Evolutionary conservation across 2,888 invertebrate species (phyloP), one percentile per base, ranked within the genome.

Genomic region (Euzophera pinguis): DNA sequence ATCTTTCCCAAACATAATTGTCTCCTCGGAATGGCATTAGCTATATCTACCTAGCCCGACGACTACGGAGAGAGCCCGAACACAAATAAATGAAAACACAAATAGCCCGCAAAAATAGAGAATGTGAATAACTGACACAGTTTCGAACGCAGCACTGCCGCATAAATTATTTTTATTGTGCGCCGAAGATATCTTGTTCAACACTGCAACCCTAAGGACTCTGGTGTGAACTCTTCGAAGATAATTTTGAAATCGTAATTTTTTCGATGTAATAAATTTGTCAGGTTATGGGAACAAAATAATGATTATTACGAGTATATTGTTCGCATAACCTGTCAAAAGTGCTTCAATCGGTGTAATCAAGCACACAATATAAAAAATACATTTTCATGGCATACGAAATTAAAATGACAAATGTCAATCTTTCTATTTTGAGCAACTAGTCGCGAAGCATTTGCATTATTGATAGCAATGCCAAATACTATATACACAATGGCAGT

Each of bases 101-200:
- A 83, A 82, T 81, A 81, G 75, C 67, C 64, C 61, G 65, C 70
- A 71, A 73, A 78, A 75, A 76, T 77, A 79, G 71, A 75, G 62
- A 73, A 73, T 75, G 73, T 63, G 73, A 78, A 76, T 73, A 78
- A 73, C 75, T 81, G 82, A 80, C 81, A 84, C 78, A 82, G 71
- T 71, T 81, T 71, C 65, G 58, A 53, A 57, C 57, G 62, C 53
- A 60, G 64, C 61, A 72, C 62, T 61, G 10, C 58, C 57, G 50
- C 60, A 55, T 58, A 65, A 64, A 76, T 76, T 70, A 62, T 66
- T 71, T 73, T 71, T 72, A 75, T 75, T 69, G 64, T 53, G 61
- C 54, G 52, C 56, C 62, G 22, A 22, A n/a, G n/a, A n/a, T n/a
- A n/a, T 22, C 22, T 22, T 5, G 22, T 22, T 22, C 22, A 22